Percentiles rank a stretch among this genome's conserved stretches.
phyloP scores from a whole-genome alignment of 1,140 invertebrate genomes.

The Procambarus virginalis region DNA sequence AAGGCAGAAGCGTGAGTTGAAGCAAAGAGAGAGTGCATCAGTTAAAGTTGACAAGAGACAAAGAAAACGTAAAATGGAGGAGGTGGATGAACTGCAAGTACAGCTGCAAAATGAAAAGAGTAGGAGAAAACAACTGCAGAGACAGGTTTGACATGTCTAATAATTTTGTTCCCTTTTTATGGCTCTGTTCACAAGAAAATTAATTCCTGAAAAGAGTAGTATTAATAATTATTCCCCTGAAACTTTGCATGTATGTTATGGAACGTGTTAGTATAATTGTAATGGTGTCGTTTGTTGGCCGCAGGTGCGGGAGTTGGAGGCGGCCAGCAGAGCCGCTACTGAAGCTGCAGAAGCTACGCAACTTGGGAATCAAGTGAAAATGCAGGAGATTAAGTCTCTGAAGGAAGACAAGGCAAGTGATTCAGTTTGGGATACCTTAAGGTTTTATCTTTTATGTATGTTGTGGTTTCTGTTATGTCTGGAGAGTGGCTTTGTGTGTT shows the following conservation, averaged over 20 bases:
- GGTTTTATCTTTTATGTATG: too few relatives aligned
- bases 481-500: too few relatives aligned
- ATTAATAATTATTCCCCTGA: too few relatives aligned
- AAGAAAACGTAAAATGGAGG: background rate
- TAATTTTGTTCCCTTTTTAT: background rate
- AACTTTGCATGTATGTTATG: too few relatives aligned
- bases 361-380: constrained; percentile 23
- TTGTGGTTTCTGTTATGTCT: too few relatives aligned
- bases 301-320: constrained; percentile 33
- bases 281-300: background rate
- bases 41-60: background rate
- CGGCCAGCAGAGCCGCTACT: background rate
- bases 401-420: constrained; percentile 40
- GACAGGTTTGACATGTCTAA: background rate
- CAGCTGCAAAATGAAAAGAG: constrained; percentile 3
- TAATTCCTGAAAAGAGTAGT: too few relatives aligned
- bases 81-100: background rate
- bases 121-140: background rate
- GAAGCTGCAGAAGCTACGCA: background rate
- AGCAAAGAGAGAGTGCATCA: background rate
- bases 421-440: background rate
- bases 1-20: background rate
- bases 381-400: constrained; percentile 26
- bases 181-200: too few relatives aligned
- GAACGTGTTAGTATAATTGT: background rate